Evolutionary conservation across 2,888 invertebrate species (phyloP).

Genomic region (Antheraea assamensis): DNA sequence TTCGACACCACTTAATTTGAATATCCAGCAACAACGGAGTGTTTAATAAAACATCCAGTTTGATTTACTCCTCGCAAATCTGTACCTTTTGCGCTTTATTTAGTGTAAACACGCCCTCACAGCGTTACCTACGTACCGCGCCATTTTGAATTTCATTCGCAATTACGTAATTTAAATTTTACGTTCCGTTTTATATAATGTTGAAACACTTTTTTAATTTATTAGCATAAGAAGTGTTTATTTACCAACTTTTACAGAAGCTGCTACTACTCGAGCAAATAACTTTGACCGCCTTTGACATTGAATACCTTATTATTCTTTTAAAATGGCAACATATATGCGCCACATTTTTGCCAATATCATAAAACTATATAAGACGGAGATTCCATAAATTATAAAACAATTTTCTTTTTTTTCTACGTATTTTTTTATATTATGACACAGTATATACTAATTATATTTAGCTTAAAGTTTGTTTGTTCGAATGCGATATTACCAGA

Average conservation of each 20-base stretch:
- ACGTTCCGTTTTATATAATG: conserved; percentile 45
- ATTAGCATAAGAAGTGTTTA: conserved; percentile 16
- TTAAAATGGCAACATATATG: no score
- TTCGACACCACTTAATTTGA: conserved; percentile 77
- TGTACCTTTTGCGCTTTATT: conserved; percentile 74
- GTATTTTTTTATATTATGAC: no score
- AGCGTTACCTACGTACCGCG: conserved; percentile 34
- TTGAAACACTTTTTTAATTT: conserved; percentile 23
- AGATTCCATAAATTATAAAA: no score
- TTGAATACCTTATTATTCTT: no score
- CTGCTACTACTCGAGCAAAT: neutral
- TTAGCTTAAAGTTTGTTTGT: no score
- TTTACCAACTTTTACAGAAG: neutral
- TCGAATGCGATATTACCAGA: no score
- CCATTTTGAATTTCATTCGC: conserved; percentile 40
- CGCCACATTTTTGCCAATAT: no score
- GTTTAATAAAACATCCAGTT: conserved; percentile 81
- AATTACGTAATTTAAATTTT: conserved; percentile 54
- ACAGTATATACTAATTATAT: no score
- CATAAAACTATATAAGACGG: no score
- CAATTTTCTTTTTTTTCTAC: no score
- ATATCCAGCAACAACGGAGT: conserved; percentile 73
- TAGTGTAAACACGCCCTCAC: conserved; percentile 70
- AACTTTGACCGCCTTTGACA: neutral
- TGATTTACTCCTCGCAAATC: conserved; percentile 79